A percentile compares a stretch with the other conserved stretches of the same genome.
Evolutionary conservation across 2,888 invertebrate genomes (phyloP).

Genomic region (Eupithecia subfuscata): DNA sequence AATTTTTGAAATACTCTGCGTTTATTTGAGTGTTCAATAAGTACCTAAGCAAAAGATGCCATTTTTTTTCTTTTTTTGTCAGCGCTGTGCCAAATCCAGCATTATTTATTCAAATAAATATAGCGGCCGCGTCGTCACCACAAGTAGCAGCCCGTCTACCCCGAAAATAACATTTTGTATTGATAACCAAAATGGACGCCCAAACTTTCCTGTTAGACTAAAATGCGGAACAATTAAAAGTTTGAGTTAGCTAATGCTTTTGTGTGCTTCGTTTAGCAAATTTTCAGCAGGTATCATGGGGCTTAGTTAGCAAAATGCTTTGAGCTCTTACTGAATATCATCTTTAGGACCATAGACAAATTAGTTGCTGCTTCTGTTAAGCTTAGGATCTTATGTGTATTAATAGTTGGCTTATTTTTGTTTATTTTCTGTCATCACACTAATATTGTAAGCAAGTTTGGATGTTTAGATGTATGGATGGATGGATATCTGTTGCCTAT

Average conservation of each 20-base stretch:
- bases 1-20: too few species aligned
- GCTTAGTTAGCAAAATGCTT: constrained; percentile 26
- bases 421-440: too few species aligned
- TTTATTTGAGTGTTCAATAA: too few species aligned
- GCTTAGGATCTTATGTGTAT: background rate
- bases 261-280: constrained; percentile 33
- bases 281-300: constrained; percentile 36
- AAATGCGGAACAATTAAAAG: constrained; percentile 35
- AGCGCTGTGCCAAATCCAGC: background rate
- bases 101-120: constrained; percentile 2
- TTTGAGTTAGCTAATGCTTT: constrained; percentile 38
- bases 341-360: background rate
- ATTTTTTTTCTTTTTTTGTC: background rate
- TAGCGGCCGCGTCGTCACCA: background rate
- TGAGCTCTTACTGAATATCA: background rate
- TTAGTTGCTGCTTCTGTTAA: background rate
- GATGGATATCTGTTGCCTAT: too few species aligned
- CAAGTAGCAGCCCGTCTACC: background rate
- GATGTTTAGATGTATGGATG: too few species aligned
- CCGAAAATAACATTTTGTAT: constrained; percentile 10
- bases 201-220: constrained; percentile 35
- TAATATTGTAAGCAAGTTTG: too few species aligned
- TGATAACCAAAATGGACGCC: constrained; percentile 30
- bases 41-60: too few species aligned
- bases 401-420: background rate